Evolutionary conservation across 2,113 vertebrate genomes (phyloP), one percentile per base, ranked within the genome.

Genomic region (Sinocyclocheilus rhinocerous): DNA sequence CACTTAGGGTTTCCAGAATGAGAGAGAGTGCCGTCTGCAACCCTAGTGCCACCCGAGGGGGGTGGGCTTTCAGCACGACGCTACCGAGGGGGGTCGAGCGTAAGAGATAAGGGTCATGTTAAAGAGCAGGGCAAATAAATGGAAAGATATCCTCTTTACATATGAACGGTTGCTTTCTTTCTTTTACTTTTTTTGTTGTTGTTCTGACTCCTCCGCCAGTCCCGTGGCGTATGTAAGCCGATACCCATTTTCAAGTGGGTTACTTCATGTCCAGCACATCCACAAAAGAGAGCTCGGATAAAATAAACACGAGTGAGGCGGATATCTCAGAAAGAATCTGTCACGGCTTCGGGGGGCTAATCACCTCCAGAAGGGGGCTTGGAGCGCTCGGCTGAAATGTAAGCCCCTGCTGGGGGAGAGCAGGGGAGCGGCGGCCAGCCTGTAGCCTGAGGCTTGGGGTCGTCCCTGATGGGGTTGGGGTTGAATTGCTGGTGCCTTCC

Each of bases 321-420:
- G 97, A 97, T 99, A 99, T 99, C 98, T 99, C 97, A 97, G 97
- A 98, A 99, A 98, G 97, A 99, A 99, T 99, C 97, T 99, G 98
- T 99, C 97, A 98, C 97, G 97, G 97, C 97, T 99, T 98, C 97
- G 96, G 88, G 91, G 93, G 95, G 96, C 97, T 99, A 99, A 99
- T 99, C 97, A 99, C 97, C 97, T 99, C 97, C 98, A 99, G 97
- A 99, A 99, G 97, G 97, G 96, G 96, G 85, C 83, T 96, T 96
- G 94, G 95, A 97, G 96, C 97, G 95, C 94, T 95, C 96, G 96
- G 96, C 96, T 99, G 97, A 98, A 99, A 99, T 94, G 97, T 97
- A 97, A 99, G 96, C 97, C 97, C 96, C 96, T 96, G 95, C 95
- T 95, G 95, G 96, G 88, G 87, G 76, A 86, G 81, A 81, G 84